Evolutionary conservation across 2,888 invertebrate genomes (phyloP).

Genomic region (Idaea straminata): DNA sequence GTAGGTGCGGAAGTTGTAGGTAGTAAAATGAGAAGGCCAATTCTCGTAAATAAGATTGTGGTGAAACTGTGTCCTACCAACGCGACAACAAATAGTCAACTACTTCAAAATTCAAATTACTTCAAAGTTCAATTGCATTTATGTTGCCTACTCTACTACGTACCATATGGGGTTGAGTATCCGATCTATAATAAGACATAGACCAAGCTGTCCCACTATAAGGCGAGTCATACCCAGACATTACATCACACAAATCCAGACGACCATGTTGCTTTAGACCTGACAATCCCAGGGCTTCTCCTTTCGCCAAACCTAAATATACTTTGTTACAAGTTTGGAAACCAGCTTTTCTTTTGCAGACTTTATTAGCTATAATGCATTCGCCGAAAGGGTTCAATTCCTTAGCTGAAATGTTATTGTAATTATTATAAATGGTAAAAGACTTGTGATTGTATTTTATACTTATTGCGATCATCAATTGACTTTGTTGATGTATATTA

Average conservation of each 20-base stretch:
- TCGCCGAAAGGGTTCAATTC: constrained; percentile 53
- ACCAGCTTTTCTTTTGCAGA: constrained; percentile 36
- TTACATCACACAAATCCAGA: constrained; percentile 43
- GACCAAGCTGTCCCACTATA: constrained; percentile 44
- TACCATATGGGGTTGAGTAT: constrained; percentile 45
- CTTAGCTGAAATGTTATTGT: constrained; percentile 27
- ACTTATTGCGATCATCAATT: no score
- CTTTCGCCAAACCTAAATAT: constrained; percentile 54
- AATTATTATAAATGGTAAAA: no score
- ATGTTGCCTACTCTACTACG: not conserved
- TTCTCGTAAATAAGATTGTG: no score
- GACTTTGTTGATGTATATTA: not conserved
- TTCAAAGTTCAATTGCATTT: not conserved
- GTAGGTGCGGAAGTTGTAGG: no score
- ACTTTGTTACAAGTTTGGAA: constrained; percentile 29
- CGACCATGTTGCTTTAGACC: constrained; percentile 57
- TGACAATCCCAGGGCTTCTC: constrained; percentile 56
- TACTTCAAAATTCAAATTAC: not conserved
- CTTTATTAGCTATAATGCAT: constrained; percentile 45
- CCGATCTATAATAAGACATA: constrained; percentile 51
- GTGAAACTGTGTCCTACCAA: no score
- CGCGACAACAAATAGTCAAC: no score
- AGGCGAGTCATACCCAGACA: constrained; percentile 52
- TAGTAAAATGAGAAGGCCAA: no score
- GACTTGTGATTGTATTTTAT: not conserved